Base-by-base conservation (phyloP, 2,888 invertebrate genomes). In the Adelphocoris suturalis region DNA sequence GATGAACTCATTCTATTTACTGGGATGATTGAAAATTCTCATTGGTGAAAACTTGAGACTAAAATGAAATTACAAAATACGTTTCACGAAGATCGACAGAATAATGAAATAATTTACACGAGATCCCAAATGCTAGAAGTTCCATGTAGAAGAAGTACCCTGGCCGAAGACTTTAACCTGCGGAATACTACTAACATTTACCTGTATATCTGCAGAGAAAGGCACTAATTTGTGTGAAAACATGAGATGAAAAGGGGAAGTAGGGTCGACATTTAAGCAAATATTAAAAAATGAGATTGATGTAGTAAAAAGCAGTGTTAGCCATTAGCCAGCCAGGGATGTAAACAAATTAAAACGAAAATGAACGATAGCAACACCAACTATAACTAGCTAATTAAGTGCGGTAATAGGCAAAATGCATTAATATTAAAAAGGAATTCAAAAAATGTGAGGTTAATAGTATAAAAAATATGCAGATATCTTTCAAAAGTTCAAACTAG, bases 271-370 rank as follows among this genome's bases (percentile, higher is more conserved):
- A 86, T 75, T 48, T 28, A 86, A 86, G 86, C 86, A 75, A 75
- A 47, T 86, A 86, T 88, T 57, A 86, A 86, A 86, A 85, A 55
- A 84, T 55, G 37, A 90, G n/a, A 82, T 27, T 47, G 28, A 48
- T 81, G 85, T 82, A 82, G 47, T 78, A 88, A 88, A 86, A 90
- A 90, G 86, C 86, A 52, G 86, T 86, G 91, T 91, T 91, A 91
- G 91, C 90, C 90, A 89, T 90, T 81, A 82, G 90, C 90, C 91
- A 90, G 90, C 90, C 90, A 90, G 90, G 90, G 90, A 90, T 86
- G 78, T 89, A 86, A 89, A 80, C n/a, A 81, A 75, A 47, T 48
- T 48, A 55, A 27, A 78, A 46, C 37, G 16, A 19, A 75, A 75
- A 78, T 52, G 80, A 78, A 27, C 28, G 28, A 61, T 75, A 28